A percentile compares a stretch with the other conserved stretches of the same genome.
Conservation (phyloP, 92 coral and sea anemone species). For the Palythoa caribaeorum region DNA sequence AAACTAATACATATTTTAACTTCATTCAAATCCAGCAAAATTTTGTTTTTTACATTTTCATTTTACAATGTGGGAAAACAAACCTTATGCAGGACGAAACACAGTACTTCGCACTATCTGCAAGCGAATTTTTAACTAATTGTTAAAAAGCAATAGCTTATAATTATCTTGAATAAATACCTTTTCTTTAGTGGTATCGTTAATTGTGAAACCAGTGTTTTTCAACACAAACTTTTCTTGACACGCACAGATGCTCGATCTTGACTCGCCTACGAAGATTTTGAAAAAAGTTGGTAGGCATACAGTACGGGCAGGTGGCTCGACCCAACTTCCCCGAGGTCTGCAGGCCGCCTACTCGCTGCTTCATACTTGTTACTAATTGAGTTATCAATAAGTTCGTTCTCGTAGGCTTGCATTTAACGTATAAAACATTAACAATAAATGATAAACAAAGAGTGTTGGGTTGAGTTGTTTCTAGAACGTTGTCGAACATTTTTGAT, state of each 20-base stretch:
- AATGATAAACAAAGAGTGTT: background rate
- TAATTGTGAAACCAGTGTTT: background rate
- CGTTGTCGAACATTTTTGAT: background rate
- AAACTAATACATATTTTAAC: too few species aligned
- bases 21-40: too few species aligned
- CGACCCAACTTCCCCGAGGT: slow-evolving; percentile 3
- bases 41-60: too few species aligned
- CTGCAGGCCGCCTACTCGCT: slow-evolving; percentile 12
- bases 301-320: background rate
- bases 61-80: too few species aligned
- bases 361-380: slow-evolving; percentile 1
- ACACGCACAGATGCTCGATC: background rate
- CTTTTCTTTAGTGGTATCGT: background rate
- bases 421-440: background rate
- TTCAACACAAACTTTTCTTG: background rate
- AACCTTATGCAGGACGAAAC: too few species aligned
- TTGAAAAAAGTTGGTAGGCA: background rate
- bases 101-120: too few species aligned
- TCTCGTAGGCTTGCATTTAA: background rate
- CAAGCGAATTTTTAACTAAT: too few species aligned
- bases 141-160: too few species aligned
- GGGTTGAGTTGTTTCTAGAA: background rate
- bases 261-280: background rate
- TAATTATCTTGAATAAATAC: background rate
- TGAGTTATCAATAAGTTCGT: background rate